Evolutionary conservation across 2,797 vertebrate species (phyloP).

Genomic region (Poeciliopsis gracilis): DNA sequence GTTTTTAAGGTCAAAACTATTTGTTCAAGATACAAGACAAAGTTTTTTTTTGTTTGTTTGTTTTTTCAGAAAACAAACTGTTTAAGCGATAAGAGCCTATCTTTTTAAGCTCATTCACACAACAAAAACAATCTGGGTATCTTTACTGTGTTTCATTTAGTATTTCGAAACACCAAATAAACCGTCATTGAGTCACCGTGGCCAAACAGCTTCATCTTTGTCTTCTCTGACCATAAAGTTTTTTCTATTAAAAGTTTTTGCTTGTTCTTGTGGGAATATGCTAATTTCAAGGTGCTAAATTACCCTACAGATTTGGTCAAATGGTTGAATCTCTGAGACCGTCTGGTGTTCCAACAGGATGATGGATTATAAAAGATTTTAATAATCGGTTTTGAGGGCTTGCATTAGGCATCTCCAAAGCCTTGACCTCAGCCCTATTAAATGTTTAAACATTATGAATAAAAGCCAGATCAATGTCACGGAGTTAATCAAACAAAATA

Average conservation of each 20-base stretch:
- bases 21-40: no score
- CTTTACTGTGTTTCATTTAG: no score
- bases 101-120: no score
- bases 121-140: no score
- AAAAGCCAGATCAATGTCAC: neutral
- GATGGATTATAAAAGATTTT: neutral
- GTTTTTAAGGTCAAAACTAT: no score
- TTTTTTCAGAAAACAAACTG: no score
- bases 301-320: neutral
- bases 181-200: neutral
- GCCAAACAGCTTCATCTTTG: neutral
- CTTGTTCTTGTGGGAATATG: neutral
- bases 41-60: no score
- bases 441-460: neutral
- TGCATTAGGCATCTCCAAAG: neutral
- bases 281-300: neutral
- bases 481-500: neutral
- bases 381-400: neutral
- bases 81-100: no score
- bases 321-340: neutral
- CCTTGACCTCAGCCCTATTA: neutral
- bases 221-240: neutral
- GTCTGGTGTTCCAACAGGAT: neutral
- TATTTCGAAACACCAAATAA: no score
- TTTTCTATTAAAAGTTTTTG: neutral